phyloP scores from a whole-genome alignment of 2,888 invertebrate species.

The Oligia strigilis region DNA sequence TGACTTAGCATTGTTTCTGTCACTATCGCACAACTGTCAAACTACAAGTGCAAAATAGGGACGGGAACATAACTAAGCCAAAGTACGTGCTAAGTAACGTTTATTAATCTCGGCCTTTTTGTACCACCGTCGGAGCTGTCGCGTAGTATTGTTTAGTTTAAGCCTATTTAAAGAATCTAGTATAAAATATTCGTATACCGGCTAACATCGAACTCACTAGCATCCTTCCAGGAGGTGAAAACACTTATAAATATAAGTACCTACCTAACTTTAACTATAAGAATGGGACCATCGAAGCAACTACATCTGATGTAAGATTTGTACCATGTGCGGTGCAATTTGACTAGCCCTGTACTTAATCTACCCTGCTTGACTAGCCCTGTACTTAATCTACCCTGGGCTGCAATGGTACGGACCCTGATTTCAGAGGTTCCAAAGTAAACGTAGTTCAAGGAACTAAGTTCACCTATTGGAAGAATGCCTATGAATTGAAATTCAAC shows the following conservation, averaged over 20 bases:
- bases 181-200: not conserved
- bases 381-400: not conserved
- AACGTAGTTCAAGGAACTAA: not conserved
- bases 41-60: not conserved
- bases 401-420: not conserved
- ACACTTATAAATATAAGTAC: not conserved
- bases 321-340: not conserved
- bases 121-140: not conserved
- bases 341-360: not conserved
- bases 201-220: conserved; percentile 14
- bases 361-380: not conserved
- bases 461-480: not conserved
- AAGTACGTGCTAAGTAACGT: not conserved
- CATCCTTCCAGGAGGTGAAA: not conserved
- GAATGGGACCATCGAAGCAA: not conserved
- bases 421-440: not conserved
- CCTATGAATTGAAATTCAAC: conserved; percentile 26
- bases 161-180: not conserved
- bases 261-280: not conserved
- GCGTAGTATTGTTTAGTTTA: not conserved
- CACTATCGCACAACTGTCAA: not conserved
- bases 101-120: not conserved
- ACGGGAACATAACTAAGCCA: not conserved
- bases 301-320: not conserved
- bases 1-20: not conserved